These are phyloP conservation scores for Charina bottae DNA, from an alignment of 2,113 vertebrate genomes.

Conservation along the genomic window DNA sequence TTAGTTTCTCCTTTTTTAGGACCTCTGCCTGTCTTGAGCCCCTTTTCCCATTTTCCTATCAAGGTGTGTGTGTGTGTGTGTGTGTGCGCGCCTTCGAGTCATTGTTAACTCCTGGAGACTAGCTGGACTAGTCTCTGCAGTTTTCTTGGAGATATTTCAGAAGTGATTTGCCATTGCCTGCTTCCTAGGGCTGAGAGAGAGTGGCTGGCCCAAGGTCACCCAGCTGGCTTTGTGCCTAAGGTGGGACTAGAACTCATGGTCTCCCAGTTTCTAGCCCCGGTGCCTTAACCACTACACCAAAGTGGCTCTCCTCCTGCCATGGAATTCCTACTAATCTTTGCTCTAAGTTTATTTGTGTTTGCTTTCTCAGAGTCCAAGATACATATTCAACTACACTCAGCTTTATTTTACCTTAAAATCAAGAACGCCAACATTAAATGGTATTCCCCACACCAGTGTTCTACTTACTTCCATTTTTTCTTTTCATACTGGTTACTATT, in stretches of 20 bases:
- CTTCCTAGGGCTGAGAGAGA: not conserved
- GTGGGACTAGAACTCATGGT: not conserved
- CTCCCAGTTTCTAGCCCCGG: not conserved
- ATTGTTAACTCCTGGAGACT: not conserved
- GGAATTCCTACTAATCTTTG: not conserved
- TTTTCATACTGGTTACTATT: not conserved
- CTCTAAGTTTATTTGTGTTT: not conserved
- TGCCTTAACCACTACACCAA: not conserved
- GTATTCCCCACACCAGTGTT: not conserved
- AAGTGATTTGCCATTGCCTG: not conserved
- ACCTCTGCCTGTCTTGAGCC: not conserved
- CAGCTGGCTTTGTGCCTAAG: not conserved
- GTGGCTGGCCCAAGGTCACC: no score
- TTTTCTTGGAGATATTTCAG: not conserved
- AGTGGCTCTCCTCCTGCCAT: not conserved
- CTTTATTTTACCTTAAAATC: not conserved
- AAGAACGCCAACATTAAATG: not conserved
- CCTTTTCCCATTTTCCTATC: not conserved
- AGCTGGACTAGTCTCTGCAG: not conserved
- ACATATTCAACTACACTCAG: not conserved
- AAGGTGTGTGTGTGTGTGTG: not conserved
- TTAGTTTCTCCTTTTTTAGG: not conserved
- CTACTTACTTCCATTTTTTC: not conserved
- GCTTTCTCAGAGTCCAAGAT: not conserved
- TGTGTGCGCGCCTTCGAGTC: not conserved